Evolutionary conservation across 2,113 vertebrate species (phyloP), one percentile per base, ranked within the genome.

Genomic region (Seriola rivoliana): DNA sequence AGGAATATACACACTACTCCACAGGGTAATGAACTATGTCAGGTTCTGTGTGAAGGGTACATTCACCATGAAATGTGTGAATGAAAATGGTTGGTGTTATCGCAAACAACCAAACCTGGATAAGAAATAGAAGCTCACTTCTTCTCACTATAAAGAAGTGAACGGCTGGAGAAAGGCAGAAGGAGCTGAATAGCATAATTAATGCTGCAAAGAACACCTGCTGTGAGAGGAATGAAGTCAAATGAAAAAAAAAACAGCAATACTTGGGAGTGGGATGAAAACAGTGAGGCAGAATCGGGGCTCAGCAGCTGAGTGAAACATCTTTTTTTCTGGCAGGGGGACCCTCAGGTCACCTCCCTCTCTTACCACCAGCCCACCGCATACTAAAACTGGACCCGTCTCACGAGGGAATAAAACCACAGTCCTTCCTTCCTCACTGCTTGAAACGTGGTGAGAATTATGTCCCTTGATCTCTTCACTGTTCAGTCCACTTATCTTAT

Each of bases 141-240:
- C 46, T 19, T 66, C 76, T 78, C 62, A 69, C 64, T 42, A 58
- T 65, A 71, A 82, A 52, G n/a, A 46, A 34, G 44, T 50, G 66
- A 75, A 64, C n/a, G 67, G 60, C 29, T 55, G 50, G 55, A 52
- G 23, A 54, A 12, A 54, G 65, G 19, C 4, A 8, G n/a, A 74
- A 23, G 38, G 60, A 80, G 73, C 82, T 72, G 67, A 78, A 82
- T n/a, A 65, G 63, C 13, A 82, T 48, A 81, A 85, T 78, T 79
- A 80, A 72, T 7, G 13, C 50, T 63, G 58, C 67, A 64, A 63
- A 62, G 62, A 74, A 62, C 71, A 32, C 69, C 77, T 16, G 32
- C 71, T 64, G 74, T 72, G 42, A 74, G 50, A 80, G 3, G 29
- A 71, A 60, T 71, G 52, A 52, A 71, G 36, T 63, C 38, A 84